A percentile compares a stretch with the other conserved stretches of the same genome.
These are phyloP conservation scores for Auanema freiburgensis DNA, from an alignment of 2,888 invertebrate genomes.

Conservation along the genomic window DNA sequence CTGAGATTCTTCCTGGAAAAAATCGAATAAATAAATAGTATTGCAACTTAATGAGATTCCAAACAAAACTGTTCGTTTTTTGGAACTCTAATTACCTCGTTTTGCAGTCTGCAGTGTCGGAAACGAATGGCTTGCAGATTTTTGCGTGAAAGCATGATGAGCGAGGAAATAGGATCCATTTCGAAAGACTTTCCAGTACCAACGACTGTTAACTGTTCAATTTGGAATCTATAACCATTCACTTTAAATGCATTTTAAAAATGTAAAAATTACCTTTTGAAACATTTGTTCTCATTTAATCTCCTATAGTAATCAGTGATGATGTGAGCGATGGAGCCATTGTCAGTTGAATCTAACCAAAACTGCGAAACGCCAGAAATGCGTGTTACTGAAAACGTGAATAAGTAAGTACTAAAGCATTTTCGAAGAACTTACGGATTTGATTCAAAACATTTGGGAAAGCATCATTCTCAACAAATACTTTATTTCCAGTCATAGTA, in stretches of 20 bases:
- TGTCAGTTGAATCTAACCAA: conserved; percentile 19
- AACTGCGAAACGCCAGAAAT: conserved; percentile 24
- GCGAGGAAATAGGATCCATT: conserved; percentile 15
- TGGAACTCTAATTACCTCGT: conserved; percentile 13
- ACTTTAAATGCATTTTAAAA: neutral
- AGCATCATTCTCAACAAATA: conserved; percentile 9
- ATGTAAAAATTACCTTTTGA: neutral
- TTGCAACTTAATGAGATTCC: too few species aligned
- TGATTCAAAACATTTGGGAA: conserved; percentile 13
- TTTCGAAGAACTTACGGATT: conserved; percentile 9
- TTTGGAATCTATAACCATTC: conserved; percentile 8
- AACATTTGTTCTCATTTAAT: conserved; percentile 11
- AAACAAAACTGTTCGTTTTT: neutral
- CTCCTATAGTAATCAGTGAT: conserved; percentile 16
- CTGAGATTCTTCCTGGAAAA: conserved; percentile 22
- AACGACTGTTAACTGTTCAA: conserved; percentile 20
- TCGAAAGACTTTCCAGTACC: conserved; percentile 17
- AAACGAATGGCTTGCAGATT: conserved; percentile 16
- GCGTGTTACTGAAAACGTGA: conserved; percentile 22
- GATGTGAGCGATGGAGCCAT: conserved; percentile 11
- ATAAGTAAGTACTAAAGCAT: neutral
- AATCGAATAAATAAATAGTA: conserved; percentile 7
- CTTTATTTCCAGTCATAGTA: conserved; percentile 12
- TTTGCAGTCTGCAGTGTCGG: conserved; percentile 14
- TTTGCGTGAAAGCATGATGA: conserved; percentile 16